These are phyloP conservation scores for Tenthredo notha DNA, from an alignment of 2,888 invertebrate species.

Conservation along the genomic window DNA sequence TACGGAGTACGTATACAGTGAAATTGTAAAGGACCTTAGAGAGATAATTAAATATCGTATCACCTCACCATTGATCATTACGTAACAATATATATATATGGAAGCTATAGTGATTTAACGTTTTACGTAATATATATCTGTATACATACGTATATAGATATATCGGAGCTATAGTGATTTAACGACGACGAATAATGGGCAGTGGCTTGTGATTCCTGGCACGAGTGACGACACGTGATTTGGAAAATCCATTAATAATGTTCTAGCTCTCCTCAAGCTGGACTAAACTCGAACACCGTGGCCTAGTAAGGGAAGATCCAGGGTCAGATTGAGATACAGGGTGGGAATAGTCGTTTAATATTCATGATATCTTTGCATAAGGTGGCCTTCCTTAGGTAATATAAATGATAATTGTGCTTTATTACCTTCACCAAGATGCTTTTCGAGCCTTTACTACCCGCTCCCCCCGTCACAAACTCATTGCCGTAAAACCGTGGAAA, in stretches of 20 bases:
- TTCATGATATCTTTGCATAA: constrained; percentile 65
- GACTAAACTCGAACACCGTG: constrained; percentile 2
- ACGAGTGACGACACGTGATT: not conserved
- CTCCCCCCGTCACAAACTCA: not conserved
- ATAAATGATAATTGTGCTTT: constrained; percentile 70
- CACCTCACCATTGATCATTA: not conserved
- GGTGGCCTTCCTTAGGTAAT: constrained; percentile 64
- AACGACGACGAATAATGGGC: not conserved
- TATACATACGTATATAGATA: not conserved
- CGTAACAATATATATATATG: not conserved
- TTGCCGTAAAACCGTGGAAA: not conserved
- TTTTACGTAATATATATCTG: not conserved
- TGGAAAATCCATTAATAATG: constrained; percentile 27
- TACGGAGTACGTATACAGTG: not conserved
- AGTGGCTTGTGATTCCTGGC: not conserved
- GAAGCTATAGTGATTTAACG: not conserved
- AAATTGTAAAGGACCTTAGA: not conserved
- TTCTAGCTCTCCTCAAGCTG: constrained; percentile 20
- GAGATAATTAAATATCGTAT: not conserved
- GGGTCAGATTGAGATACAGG: constrained; percentile 54
- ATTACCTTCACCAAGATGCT: constrained; percentile 59
- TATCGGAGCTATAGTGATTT: not conserved
- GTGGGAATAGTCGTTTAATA: constrained; percentile 60
- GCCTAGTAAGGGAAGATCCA: constrained; percentile 15
- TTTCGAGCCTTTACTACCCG: not conserved